Percentiles rank a stretch among this genome's conserved stretches.
These are phyloP conservation scores for Acanthurus lineatus DNA, from an alignment of 2,797 vertebrate genomes.

Conservation along the genomic window DNA sequence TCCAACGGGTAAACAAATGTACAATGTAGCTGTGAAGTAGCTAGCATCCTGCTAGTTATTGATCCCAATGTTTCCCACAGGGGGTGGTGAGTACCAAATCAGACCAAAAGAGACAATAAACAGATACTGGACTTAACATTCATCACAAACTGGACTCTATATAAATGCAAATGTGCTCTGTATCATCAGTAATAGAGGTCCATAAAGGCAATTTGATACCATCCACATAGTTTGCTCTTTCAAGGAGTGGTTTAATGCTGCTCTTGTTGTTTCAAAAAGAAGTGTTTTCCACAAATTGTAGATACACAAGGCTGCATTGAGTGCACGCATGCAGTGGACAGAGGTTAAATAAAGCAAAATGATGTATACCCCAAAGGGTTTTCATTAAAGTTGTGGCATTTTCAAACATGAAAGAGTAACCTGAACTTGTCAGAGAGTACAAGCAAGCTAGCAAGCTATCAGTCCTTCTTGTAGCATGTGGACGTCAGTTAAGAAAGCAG, in stretches of 20 bases:
- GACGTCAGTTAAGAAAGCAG: neutral
- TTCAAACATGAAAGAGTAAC: neutral
- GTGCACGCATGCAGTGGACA: neutral
- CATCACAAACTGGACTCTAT: neutral
- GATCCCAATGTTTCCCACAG: neutral
- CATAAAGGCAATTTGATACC: neutral
- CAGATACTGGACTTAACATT: constrained; percentile 3
- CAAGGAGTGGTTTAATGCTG: neutral
- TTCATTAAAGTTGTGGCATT: neutral
- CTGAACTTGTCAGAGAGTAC: neutral
- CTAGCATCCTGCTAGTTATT: neutral
- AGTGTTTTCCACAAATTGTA: neutral
- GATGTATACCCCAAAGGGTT: neutral
- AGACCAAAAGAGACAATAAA: neutral
- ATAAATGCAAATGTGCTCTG: neutral
- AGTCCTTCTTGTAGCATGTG: neutral
- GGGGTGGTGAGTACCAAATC: constrained; percentile 8
- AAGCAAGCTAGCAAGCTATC: neutral
- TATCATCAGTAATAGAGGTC: neutral
- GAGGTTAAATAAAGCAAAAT: constrained; percentile 1
- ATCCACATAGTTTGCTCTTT: neutral
- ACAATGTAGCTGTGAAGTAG: neutral
- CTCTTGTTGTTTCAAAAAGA: constrained; percentile 2
- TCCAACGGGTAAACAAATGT: neutral
- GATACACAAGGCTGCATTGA: neutral